phyloP scores from a whole-genome alignment of 1,140 invertebrate genomes.

The Lepidurus arcticus region DNA sequence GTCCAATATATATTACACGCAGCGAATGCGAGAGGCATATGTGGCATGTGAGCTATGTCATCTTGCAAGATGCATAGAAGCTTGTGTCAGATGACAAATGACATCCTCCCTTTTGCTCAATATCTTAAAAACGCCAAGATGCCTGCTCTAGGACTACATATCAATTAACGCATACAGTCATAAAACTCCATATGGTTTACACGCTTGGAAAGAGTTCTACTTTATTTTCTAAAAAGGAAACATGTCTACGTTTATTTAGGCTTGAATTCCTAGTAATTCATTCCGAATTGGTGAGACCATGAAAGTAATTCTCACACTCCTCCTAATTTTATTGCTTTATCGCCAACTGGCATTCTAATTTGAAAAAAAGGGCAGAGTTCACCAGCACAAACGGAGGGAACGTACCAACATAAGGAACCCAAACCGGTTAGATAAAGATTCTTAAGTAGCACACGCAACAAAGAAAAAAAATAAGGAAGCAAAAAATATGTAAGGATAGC shows the following conservation, averaged over 20 bases:
- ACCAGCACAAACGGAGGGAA: no score
- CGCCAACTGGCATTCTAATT: background rate
- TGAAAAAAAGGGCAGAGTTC: no score
- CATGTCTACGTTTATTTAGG: background rate
- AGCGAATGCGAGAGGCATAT: background rate
- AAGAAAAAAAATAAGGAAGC: background rate
- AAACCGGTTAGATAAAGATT: background rate
- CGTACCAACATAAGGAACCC: no score
- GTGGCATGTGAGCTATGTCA: conserved; percentile 14
- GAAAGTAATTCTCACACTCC: background rate
- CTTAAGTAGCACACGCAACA: background rate
- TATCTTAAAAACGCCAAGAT: no score
- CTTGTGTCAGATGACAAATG: background rate
- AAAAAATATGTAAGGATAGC: background rate
- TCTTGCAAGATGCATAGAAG: background rate
- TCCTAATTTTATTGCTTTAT: conserved; percentile 22
- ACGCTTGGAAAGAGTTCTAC: background rate
- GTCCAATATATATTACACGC: background rate
- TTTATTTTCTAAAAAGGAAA: background rate
- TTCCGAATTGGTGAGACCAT: background rate
- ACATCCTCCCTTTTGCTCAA: background rate
- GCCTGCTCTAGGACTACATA: background rate
- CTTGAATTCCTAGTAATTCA: background rate
- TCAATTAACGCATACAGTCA: conserved; percentile 16
- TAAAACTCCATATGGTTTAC: conserved; percentile 10